phyloP scores from a whole-genome alignment of 2,888 invertebrate species.

The Mallateleia sp. region DNA sequence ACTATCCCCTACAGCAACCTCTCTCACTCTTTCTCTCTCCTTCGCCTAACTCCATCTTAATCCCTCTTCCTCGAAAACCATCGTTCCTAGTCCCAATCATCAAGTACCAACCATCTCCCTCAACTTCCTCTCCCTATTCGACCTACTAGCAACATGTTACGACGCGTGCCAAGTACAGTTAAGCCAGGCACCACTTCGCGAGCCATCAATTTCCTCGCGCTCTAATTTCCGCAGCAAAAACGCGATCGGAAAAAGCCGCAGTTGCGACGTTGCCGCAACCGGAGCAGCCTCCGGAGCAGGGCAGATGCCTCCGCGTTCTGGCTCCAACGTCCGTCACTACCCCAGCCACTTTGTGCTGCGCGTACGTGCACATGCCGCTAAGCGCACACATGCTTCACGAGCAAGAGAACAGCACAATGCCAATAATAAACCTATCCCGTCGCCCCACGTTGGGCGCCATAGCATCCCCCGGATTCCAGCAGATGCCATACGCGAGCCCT shows the following conservation, averaged over 20 bases:
- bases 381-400: constrained; percentile 78
- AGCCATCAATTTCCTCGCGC: constrained; percentile 28
- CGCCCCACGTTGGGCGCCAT: constrained; percentile 80
- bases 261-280: constrained; percentile 42
- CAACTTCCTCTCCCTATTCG: too few species aligned
- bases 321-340: constrained; percentile 83
- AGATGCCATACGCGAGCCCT: constrained; percentile 84
- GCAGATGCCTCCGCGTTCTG: constrained; percentile 85
- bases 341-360: constrained; percentile 76
- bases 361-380: constrained; percentile 74
- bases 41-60: too few species aligned
- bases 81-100: too few species aligned
- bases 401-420: constrained; percentile 84
- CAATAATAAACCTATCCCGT: constrained; percentile 88
- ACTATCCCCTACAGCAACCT: too few species aligned
- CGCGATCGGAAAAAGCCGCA: constrained; percentile 34
- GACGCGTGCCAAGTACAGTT: constrained; percentile 43
- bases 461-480: constrained; percentile 88
- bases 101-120: too few species aligned
- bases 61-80: too few species aligned
- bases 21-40: too few species aligned
- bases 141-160: constrained; percentile 19
- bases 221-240: constrained; percentile 33
- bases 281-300: constrained; percentile 74
- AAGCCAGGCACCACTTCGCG: neutral